These are phyloP conservation scores for Aphidius ervi DNA, from an alignment of 1,140 invertebrate genomes.

Conservation along the genomic window DNA sequence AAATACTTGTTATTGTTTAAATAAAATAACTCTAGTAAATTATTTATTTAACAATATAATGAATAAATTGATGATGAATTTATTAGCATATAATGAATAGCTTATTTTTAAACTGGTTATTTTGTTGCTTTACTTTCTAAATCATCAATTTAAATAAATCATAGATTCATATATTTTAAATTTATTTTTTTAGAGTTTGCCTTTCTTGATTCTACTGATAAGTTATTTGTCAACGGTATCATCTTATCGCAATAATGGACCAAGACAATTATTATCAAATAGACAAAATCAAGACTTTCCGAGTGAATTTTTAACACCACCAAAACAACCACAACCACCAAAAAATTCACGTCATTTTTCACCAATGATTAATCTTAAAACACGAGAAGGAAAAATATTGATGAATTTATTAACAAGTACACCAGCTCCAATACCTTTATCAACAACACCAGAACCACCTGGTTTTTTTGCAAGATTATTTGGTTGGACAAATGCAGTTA, in stretches of 20 bases:
- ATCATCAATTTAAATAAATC: background rate
- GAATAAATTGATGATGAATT: background rate
- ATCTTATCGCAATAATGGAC: constrained; percentile 15
- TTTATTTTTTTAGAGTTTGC: constrained; percentile 34
- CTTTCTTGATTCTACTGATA: constrained; percentile 37
- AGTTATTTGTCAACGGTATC: constrained; percentile 5
- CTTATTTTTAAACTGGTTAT: no score
- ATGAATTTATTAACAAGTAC: background rate
- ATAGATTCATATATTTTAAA: background rate
- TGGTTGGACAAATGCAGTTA: constrained; percentile 44
- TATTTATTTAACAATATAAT: no score
- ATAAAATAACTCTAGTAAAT: no score
- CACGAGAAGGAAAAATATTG: background rate
- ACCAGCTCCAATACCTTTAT: constrained; percentile 15
- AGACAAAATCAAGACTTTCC: constrained; percentile 28
- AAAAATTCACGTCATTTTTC: no score
- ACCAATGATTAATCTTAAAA: background rate
- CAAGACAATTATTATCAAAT: constrained; percentile 7
- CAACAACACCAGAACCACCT: constrained; percentile 21
- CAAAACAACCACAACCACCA: constrained; percentile 34
- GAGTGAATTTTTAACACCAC: constrained; percentile 45
- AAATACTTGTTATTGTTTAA: no score
- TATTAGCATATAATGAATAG: background rate
- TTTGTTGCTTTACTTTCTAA: background rate
- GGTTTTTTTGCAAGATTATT: constrained; percentile 43